Percentiles rank a stretch among this genome's conserved stretches.
Evolutionary conservation across 2,113 vertebrate genomes (phyloP).

Genomic region (Amblyopsis rosae): DNA sequence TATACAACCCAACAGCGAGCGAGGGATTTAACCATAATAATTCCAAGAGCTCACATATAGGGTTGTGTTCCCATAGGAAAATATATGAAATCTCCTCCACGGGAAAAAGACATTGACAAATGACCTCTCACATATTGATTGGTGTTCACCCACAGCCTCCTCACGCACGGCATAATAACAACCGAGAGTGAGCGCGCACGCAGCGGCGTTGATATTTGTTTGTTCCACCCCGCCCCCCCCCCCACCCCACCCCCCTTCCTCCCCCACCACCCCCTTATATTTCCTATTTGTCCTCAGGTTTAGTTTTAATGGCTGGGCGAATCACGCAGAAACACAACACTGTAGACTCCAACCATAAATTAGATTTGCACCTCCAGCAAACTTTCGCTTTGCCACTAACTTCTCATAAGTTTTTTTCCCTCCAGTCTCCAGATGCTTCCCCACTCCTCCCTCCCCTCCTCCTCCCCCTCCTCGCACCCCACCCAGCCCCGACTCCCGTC

Average conservation of each 20-base stretch:
- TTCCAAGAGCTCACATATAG: conserved; percentile 32
- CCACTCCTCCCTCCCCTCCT: neutral
- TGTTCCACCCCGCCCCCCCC: neutral
- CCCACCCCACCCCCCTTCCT: neutral
- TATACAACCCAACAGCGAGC: neutral
- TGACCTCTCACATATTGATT: conserved; percentile 64
- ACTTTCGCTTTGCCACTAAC: conserved; percentile 72
- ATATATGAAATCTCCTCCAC: conserved; percentile 31
- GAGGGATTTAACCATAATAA: conserved; percentile 22
- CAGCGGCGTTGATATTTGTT: conserved; percentile 37
- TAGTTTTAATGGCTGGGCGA: conserved; percentile 66
- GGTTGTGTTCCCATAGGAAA: conserved; percentile 26
- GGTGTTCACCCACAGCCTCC: conserved; percentile 43
- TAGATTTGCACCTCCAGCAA: conserved; percentile 74
- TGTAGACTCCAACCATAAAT: conserved; percentile 61
- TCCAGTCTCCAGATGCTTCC: conserved; percentile 50
- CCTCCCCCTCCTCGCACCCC: neutral
- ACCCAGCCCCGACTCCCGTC: conserved; percentile 47
- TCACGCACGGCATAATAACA: conserved; percentile 50
- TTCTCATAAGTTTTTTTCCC: conserved; percentile 70
- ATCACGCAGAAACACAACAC: conserved; percentile 58
- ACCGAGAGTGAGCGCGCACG: conserved; percentile 35
- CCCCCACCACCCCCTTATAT: conserved; percentile 11
- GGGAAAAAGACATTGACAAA: conserved; percentile 54
- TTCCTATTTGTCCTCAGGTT: conserved; percentile 65